Evolutionary conservation across 2,113 vertebrate species (phyloP).

Genomic region (Bungarus multicinctus): DNA sequence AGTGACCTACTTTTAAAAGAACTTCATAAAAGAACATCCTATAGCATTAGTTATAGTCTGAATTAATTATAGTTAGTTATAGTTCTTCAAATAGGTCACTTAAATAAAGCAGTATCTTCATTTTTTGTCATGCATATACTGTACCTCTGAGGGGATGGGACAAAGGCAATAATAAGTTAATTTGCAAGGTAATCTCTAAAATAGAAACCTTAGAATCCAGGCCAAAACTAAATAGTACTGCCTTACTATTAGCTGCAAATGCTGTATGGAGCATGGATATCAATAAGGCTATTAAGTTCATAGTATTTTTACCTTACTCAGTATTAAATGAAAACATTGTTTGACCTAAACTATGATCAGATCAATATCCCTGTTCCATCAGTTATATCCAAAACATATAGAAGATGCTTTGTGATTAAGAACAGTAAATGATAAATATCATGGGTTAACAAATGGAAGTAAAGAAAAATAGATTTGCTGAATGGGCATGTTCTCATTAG

Average conservation of each 20-base stretch:
- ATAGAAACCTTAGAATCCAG: neutral
- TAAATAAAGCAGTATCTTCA: conserved; percentile 3
- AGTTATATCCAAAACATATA: neutral
- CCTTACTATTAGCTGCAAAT: neutral
- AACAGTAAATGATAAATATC: neutral
- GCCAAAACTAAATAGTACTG: neutral
- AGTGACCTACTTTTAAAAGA: conserved; percentile 43
- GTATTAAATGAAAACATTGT: neutral
- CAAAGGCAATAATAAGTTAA: neutral
- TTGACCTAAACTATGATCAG: neutral
- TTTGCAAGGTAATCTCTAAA: neutral
- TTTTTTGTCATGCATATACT: neutral
- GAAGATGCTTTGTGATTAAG: neutral
- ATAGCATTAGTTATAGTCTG: conserved; percentile 12
- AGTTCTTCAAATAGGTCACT: conserved; percentile 8
- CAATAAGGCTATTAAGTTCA: neutral
- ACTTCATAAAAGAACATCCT: neutral
- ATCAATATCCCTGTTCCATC: neutral
- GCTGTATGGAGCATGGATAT: neutral
- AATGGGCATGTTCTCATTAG: neutral
- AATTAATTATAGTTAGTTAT: no score
- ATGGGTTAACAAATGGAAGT: neutral
- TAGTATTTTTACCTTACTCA: neutral
- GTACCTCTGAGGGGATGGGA: neutral
- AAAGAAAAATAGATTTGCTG: neutral